phyloP scores from a whole-genome alignment of 2,888 invertebrate genomes.

The Ophion obscuratus region DNA sequence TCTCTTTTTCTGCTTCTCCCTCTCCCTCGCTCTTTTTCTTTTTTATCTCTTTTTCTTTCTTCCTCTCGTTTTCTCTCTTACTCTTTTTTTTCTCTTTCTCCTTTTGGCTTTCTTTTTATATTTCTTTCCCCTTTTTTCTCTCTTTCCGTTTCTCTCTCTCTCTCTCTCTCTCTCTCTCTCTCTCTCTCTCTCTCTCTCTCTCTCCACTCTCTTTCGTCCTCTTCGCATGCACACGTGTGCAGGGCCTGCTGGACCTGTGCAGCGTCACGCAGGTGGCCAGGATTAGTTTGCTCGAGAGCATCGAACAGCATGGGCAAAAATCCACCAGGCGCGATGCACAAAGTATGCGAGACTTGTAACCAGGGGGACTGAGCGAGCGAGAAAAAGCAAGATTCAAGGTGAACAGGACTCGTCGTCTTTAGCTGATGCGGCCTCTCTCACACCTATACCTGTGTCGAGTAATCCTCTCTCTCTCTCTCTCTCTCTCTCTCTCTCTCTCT shows the following conservation, averaged over 20 bases:
- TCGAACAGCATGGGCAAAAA: conserved; percentile 66
- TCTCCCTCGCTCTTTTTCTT: not conserved
- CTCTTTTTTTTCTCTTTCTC: conserved; percentile 26
- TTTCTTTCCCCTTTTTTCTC: conserved; percentile 39
- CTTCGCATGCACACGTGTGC: not conserved
- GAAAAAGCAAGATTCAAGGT: conserved; percentile 80
- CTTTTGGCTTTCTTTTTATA: conserved; percentile 37
- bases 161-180: conserved; percentile 30
- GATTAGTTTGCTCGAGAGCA: conserved; percentile 49
- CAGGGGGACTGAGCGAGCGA: conserved; percentile 4
- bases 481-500: not conserved
- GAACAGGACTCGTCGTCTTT: conserved; percentile 77
- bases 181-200: conserved; percentile 54
- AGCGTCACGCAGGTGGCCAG: conserved; percentile 74
- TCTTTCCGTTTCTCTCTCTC: conserved; percentile 24
- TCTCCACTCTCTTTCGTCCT: conserved; percentile 57
- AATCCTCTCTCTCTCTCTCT: conserved; percentile 52
- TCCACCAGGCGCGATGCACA: conserved; percentile 34
- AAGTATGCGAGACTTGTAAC: conserved; percentile 8
- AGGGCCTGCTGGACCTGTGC: conserved; percentile 61
- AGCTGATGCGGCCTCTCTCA: conserved; percentile 11
- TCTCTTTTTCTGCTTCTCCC: not conserved
- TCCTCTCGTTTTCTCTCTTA: not conserved
- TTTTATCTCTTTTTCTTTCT: conserved; percentile 28
- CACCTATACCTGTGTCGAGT: conserved; percentile 30